Percentiles rank a stretch among this genome's conserved stretches.
Conservation (phyloP, 1,140 invertebrate genomes). For the Drosophila seguyi region DNA sequence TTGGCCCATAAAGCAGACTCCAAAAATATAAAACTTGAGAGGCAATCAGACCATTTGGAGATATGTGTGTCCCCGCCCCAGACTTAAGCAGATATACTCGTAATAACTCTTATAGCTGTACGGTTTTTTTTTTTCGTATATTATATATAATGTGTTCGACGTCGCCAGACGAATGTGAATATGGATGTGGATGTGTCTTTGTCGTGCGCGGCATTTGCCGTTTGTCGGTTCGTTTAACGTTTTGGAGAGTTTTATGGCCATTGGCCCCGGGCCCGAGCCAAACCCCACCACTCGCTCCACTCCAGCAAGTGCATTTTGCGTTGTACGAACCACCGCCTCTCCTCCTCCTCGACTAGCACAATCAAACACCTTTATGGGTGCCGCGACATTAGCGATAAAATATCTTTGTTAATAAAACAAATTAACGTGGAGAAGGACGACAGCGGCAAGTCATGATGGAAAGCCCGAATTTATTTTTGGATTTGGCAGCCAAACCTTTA, state of each 20-base stretch:
- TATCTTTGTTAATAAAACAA: conserved; percentile 81
- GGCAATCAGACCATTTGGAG: conserved; percentile 56
- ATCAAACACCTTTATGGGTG: conserved; percentile 65
- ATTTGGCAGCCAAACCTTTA: conserved; percentile 10
- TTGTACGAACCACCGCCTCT: conserved; percentile 35
- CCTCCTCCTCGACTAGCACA: conserved; percentile 17
- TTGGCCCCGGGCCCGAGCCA: conserved; percentile 30
- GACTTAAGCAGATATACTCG: conserved; percentile 17
- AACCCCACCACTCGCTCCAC: conserved; percentile 17
- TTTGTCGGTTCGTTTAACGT: conserved; percentile 73
- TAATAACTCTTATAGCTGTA: conserved; percentile 34
- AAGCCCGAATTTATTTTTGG: conserved; percentile 52
- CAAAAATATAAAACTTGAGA: conserved; percentile 55
- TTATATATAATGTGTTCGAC: conserved; percentile 19
- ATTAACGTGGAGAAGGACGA: conserved; percentile 52
- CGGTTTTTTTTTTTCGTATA: conserved; percentile 11
- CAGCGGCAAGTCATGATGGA: conserved; percentile 28
- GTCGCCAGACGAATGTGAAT: conserved; percentile 52
- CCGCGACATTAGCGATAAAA: conserved; percentile 75
- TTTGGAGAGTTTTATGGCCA: conserved; percentile 72
- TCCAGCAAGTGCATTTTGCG: conserved; percentile 72
- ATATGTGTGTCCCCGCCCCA: conserved; percentile 40
- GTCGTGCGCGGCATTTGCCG: conserved; percentile 54
- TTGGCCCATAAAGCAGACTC: conserved; percentile 63
- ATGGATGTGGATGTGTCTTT: conserved; percentile 68